Conservation (phyloP, 2,797 vertebrate species). For the Smutsia temminckii region DNA sequence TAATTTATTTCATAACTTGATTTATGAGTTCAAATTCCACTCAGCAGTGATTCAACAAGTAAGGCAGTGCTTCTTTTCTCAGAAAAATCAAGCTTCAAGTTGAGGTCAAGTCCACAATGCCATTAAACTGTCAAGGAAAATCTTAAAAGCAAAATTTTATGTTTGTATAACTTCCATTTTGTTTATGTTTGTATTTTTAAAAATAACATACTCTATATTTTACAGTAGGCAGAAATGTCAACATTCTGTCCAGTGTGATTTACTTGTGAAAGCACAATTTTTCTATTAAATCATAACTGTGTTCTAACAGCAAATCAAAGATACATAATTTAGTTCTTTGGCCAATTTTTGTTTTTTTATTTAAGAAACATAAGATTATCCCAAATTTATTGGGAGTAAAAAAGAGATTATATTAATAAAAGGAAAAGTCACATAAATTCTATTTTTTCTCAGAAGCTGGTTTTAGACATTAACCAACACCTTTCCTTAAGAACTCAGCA, state of each 20-base stretch:
- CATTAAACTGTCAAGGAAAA: neutral
- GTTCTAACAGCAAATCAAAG: slow-evolving; percentile 2
- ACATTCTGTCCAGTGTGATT: neutral
- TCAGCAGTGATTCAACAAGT: neutral
- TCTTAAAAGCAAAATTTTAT: neutral
- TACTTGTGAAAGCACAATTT: neutral
- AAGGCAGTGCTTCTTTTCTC: slow-evolving; percentile 9
- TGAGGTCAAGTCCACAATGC: neutral
- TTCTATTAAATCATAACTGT: neutral
- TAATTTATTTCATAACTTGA: slow-evolving; percentile 29
- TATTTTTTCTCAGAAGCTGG: neutral
- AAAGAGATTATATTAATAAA: slow-evolving; percentile 5
- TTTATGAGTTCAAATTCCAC: slow-evolving; percentile 33
- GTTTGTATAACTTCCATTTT: neutral
- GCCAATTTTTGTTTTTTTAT: neutral
- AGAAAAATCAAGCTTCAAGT: slow-evolving; percentile 26
- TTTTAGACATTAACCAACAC: slow-evolving; percentile 24
- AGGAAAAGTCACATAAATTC: neutral
- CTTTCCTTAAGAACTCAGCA: neutral
- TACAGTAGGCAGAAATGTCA: neutral
- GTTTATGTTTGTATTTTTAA: neutral
- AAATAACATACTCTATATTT: neutral
- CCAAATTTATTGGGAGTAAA: neutral
- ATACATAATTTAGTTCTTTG: slow-evolving; percentile 23
- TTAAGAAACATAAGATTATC: slow-evolving; percentile 32